Conservation (phyloP, 2,797 vertebrate species). For the Myoxocephalus aenaeus region DNA sequence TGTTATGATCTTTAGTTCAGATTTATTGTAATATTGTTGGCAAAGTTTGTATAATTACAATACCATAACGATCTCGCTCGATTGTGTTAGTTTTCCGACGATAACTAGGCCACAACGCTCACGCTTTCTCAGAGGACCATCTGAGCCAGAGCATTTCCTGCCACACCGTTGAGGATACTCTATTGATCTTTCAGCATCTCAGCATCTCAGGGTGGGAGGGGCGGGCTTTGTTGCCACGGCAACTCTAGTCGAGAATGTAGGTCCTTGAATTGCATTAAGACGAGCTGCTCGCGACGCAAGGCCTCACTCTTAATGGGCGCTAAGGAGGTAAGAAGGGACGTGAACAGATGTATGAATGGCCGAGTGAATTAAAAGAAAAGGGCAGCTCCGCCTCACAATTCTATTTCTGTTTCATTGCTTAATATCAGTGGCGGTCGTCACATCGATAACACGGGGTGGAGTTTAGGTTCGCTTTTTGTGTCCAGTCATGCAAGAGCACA, state of each 20-base stretch:
- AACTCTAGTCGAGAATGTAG: constrained; percentile 82
- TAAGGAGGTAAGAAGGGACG: constrained; percentile 54
- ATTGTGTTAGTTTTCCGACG: constrained; percentile 67
- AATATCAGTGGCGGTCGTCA: constrained; percentile 36
- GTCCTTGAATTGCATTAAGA: constrained; percentile 84
- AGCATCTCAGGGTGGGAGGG: constrained; percentile 61
- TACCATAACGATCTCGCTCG: constrained; percentile 43
- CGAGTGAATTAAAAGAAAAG: constrained; percentile 64
- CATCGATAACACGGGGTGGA: constrained; percentile 55
- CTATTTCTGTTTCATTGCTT: constrained; percentile 63
- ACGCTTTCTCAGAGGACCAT: constrained; percentile 71
- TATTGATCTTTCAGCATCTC: constrained; percentile 82
- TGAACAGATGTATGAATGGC: constrained; percentile 64
- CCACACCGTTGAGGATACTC: constrained; percentile 74
- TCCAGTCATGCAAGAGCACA: constrained; percentile 31
- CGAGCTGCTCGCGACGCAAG: constrained; percentile 58
- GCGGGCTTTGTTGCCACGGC: constrained; percentile 82
- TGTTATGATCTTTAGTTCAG: constrained; percentile 17
- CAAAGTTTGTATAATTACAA: constrained; percentile 40
- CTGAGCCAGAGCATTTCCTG: constrained; percentile 76
- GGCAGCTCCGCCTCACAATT: constrained; percentile 60
- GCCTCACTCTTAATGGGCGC: constrained; percentile 71
- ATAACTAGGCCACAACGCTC: constrained; percentile 76
- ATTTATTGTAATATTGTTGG: constrained; percentile 28
- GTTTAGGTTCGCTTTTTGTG: constrained; percentile 39